Percentiles rank a stretch among this genome's conserved stretches.
Conservation (phyloP, 2,888 invertebrate species). For the Muschampia plurimacula region DNA sequence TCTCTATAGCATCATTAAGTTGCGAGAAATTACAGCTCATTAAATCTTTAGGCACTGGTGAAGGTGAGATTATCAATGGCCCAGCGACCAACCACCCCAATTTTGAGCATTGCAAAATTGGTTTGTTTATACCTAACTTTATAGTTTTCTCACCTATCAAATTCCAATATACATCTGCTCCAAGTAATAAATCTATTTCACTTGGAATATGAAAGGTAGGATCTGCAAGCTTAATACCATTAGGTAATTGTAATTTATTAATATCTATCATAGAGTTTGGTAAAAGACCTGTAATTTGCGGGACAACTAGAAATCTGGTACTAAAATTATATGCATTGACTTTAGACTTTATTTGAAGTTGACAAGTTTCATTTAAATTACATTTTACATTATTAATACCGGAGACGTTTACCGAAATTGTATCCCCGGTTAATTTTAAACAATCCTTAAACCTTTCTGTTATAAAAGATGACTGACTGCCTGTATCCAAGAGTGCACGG, state of each 20-base stretch:
- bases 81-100: background rate
- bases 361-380: background rate
- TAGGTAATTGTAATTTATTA: background rate
- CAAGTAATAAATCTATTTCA: background rate
- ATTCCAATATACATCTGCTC: background rate
- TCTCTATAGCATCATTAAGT: too few species aligned
- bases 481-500: background rate
- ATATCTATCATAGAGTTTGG: background rate
- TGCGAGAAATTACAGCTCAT: too few species aligned
- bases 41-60: background rate
- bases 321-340: background rate
- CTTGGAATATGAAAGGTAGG: background rate
- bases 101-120: background rate
- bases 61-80: background rate
- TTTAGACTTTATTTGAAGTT: background rate
- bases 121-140: background rate
- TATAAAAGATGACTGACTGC: background rate
- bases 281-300: background rate
- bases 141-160: background rate
- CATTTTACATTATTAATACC: background rate
- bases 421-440: background rate
- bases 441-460: background rate
- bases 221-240: background rate
- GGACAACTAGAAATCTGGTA: background rate
- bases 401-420: background rate